Conservation (phyloP, 2,797 vertebrate species). For the Botia kubotai region DNA sequence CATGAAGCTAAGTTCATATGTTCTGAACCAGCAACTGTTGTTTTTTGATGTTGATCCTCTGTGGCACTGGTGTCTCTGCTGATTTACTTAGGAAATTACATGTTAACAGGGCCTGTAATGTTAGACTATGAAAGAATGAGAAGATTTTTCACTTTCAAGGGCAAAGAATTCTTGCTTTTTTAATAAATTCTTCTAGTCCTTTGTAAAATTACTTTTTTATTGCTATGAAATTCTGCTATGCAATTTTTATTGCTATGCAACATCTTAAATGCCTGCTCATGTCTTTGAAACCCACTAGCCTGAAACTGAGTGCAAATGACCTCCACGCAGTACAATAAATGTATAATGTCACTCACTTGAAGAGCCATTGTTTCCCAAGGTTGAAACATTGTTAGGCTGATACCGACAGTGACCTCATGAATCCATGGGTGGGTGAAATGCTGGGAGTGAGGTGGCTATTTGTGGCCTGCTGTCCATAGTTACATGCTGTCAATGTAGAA, state of each 20-base stretch:
- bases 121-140: not conserved
- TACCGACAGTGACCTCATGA: conserved; percentile 54
- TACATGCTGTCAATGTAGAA: conserved; percentile 52
- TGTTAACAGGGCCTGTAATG: not conserved
- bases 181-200: not conserved
- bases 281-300: conserved; percentile 19
- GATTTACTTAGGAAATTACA: conserved; percentile 11
- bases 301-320: conserved; percentile 34
- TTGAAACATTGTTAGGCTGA: conserved; percentile 51
- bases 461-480: conserved; percentile 45
- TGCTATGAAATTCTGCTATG: too few species aligned
- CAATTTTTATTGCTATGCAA: conserved; percentile 9
- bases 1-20: not conserved
- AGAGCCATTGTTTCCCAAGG: conserved; percentile 56
- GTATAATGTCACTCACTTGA: conserved; percentile 49
- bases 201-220: not conserved
- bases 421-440: conserved; percentile 46
- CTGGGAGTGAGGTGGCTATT: conserved; percentile 57
- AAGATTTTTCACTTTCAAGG: not conserved
- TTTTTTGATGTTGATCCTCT: conserved; percentile 18
- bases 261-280: not conserved
- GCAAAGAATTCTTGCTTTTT: not conserved
- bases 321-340: conserved; percentile 49
- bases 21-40: not conserved
- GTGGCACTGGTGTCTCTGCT: conserved; percentile 5